phyloP scores from a whole-genome alignment of 2,797 vertebrate genomes.

The Sorex maritimensis region DNA sequence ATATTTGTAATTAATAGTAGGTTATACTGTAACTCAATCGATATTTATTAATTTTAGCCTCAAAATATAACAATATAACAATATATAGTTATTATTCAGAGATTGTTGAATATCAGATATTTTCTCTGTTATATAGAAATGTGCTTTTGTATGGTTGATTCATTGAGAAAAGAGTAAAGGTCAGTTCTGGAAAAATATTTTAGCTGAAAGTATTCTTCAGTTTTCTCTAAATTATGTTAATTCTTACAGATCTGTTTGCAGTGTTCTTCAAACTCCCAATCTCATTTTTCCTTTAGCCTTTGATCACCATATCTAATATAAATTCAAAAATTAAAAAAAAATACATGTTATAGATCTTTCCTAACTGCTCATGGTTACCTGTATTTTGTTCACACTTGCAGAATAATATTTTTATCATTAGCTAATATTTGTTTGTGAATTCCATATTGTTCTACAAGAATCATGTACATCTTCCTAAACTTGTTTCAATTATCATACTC shows the following conservation, averaged over 20 bases:
- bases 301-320: too few relatives aligned
- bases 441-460: background rate
- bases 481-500: background rate
- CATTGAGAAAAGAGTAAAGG: background rate
- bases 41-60: background rate
- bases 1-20: background rate
- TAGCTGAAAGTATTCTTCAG: background rate
- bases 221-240: background rate
- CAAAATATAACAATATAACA: background rate
- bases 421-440: background rate
- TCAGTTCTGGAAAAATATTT: conserved; percentile 3
- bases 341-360: too few relatives aligned
- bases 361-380: too few relatives aligned
- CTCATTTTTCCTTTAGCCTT: background rate
- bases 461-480: background rate
- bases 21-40: background rate
- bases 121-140: background rate
- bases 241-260: background rate
- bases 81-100: background rate
- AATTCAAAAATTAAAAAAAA: too few relatives aligned
- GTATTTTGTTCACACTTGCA: too few relatives aligned
- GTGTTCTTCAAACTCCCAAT: background rate
- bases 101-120: background rate
- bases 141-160: background rate
- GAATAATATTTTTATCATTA: background rate